Base-by-base conservation (phyloP, 1,140 invertebrate genomes). In the Trichoplusia ni region DNA sequence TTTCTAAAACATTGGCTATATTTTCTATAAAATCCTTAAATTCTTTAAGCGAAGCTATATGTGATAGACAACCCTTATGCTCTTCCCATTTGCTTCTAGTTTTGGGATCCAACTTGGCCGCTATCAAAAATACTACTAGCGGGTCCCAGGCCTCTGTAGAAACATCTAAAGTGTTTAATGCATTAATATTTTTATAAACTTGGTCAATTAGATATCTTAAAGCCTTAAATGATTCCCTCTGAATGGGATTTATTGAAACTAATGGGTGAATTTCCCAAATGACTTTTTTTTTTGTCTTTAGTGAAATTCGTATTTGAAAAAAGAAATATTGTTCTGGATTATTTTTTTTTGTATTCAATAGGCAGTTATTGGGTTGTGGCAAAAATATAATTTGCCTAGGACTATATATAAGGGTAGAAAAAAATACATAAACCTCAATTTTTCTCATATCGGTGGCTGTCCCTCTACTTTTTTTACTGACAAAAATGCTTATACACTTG, bases 71-170 rank as follows among this genome's bases (percentile, higher is more conserved):
- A 44, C 67, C 64, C 33, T 44, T 19, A 16, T 65, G 40, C 31
- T 76, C 71, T 27, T 70, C 60, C 73, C 65, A 73, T 1, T 73
- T 27, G 7, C 61, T 19, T 19, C 21, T 42, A 6, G 74, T 67
- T 19, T 18, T 51, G 1, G 14, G n/a, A 27, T 73, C 67, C 27
- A 71, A 54, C 54, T 74, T 71, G 6, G 16, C 46, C 18, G 63
- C 53, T 44, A 69, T 54, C 11, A 74, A 64, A 11, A 29, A 27
- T 46, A 60, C 47, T 2, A 60, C 4, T 21, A 53, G 8, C 3
- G 23, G 14, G 33, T 53, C 33, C 31, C 47, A 44, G 1, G 8
- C n/a, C 0, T 21, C 11, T 9, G 37, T 54, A 19, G 58, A 21
- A 14, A 19, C 7, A 0, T 19, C 18, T 35, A 47, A 35, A 7